Evolutionary conservation across 2,888 invertebrate genomes (phyloP), one percentile per base, ranked within the genome.

Genomic region (Xestoiulus laeticollis): DNA sequence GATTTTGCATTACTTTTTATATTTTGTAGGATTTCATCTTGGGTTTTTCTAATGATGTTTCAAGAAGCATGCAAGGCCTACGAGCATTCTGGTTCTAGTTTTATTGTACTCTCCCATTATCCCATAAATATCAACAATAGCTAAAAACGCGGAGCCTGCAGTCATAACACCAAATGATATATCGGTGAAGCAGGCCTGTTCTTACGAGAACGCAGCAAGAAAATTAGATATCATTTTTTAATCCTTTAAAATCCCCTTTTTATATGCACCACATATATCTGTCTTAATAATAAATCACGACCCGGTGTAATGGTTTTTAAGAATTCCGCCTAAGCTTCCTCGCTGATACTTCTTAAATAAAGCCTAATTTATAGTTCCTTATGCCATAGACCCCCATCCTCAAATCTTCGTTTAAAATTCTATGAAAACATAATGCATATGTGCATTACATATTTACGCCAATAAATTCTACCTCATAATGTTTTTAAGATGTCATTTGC

Each of bases 161-260:
- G 68, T 68, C 68, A 68, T 68, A 68, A 68, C 68, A 19, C 68
- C 68, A 10, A 68, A 68, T 68, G 68, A 68, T 68, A 68, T 68
- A 68, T 68, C 68, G n/a, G 19, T 22, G 68, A 4, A 22, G 68
- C 8, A 68, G 68, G 19, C 68, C 68, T 53, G n/a, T 19, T 19
- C 53, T 4, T 53, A 53, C 19, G 19, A 53, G 53, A n/a, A 53
- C 22, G 68, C 26, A 68, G 68, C 26, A 6, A 68, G 68, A 68
- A 68, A 68, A 68, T 68, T 68, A 68, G 68, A 68, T 68, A 68
- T 68, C 68, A 68, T 68, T 68, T 68, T 68, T 68, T 68, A 68
- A 68, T 68, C 68, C 68, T 68, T 68, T 68, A 5, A 68, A 68
- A 68, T 68, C 68, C 68, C 68, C 26, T 68, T 68, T 68, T 68